Conservation (phyloP, 2,888 invertebrate species). For the Miltochrista miniata region DNA sequence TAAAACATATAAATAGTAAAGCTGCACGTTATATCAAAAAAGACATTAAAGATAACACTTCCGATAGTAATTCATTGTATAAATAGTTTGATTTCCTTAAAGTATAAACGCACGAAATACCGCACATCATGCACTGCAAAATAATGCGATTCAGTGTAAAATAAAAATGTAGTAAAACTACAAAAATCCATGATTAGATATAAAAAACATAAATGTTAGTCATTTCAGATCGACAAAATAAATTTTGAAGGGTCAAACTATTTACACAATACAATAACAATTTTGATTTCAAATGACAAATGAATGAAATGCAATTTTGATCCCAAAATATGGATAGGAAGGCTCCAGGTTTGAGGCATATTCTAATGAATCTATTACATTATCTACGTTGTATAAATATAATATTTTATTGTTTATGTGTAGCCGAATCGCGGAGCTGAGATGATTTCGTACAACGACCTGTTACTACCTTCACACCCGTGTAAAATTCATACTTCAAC, state of each 20-base stretch:
- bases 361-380: slow-evolving; percentile 9
- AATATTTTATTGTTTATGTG: neutral
- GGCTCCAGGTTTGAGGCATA: slow-evolving; percentile 2
- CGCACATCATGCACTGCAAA: neutral
- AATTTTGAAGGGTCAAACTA: slow-evolving; percentile 26
- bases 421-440: too few species aligned
- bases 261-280: slow-evolving; percentile 37
- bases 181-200: neutral
- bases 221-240: neutral
- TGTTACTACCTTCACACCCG: too few species aligned
- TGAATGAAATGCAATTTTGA: slow-evolving; percentile 56
- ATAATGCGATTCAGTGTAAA: neutral
- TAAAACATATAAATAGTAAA: slow-evolving; percentile 82
- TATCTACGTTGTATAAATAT: slow-evolving; percentile 14
- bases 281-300: slow-evolving; percentile 52
- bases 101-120: slow-evolving; percentile 7
- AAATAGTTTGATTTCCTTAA: slow-evolving; percentile 22
- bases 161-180: neutral
- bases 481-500: too few species aligned
- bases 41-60: slow-evolving; percentile 40
- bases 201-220: neutral
- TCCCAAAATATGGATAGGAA: slow-evolving; percentile 59
- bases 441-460: too few species aligned
- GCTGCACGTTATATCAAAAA: slow-evolving; percentile 70
- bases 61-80: slow-evolving; percentile 27